A percentile compares a stretch with the other conserved stretches of the same genome.
Conservation (phyloP, 2,797 vertebrate genomes). For the Alcedo atthis region DNA sequence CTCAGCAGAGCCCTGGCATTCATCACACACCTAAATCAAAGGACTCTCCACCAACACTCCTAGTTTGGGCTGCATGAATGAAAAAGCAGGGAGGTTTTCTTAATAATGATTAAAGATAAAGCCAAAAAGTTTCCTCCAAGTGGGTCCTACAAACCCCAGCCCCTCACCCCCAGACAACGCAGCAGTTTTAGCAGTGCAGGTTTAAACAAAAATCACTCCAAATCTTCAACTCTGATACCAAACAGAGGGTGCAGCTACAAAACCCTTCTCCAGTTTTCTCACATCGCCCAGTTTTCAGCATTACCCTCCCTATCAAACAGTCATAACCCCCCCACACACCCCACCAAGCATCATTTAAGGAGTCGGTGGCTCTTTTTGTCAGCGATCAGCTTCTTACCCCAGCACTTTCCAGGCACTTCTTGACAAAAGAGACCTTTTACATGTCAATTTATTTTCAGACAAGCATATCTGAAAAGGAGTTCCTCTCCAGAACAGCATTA, state of each 20-base stretch:
- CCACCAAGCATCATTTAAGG: not conserved
- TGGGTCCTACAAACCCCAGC: rapidly evolving
- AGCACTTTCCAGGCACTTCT: conserved; percentile 1
- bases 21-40: not conserved
- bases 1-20: not conserved
- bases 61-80: not conserved
- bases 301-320: not conserved
- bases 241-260: not conserved
- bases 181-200: not conserved
- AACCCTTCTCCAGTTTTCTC: not conserved
- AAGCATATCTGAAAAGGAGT: conserved; percentile 69
- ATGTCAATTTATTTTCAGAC: conserved; percentile 72
- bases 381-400: conserved; percentile 16
- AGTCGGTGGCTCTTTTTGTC: conserved; percentile 52
- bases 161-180: not conserved
- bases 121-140: not conserved
- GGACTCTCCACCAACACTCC: not conserved
- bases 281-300: not conserved
- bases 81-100: not conserved
- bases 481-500: conserved; percentile 54
- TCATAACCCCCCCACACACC: not conserved
- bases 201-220: not conserved
- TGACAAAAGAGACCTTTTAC: conserved; percentile 65
- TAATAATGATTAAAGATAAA: not conserved
- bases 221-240: not conserved